Evolutionary conservation across 2,888 invertebrate species (phyloP).

Genomic region (Heteropelma amictum): DNA sequence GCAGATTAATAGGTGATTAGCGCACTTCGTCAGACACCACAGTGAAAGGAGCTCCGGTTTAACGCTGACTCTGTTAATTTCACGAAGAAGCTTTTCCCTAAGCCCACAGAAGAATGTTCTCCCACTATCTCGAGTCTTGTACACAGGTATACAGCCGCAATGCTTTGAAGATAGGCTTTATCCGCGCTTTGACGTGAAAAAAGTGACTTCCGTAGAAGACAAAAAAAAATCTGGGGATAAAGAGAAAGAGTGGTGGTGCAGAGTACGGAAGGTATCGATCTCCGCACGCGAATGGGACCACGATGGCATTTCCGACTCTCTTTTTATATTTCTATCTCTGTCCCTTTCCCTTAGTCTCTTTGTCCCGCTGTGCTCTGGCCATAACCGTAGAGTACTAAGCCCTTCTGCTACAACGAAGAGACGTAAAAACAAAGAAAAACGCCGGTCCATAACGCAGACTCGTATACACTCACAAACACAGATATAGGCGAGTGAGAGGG

Average conservation of each 20-base stretch:
- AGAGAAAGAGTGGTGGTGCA: constrained; percentile 21
- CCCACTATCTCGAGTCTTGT: not conserved
- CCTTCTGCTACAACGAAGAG: constrained; percentile 20
- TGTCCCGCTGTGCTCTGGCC: not conserved
- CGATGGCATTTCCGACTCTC: constrained; percentile 32
- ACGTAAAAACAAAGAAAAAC: constrained; percentile 54
- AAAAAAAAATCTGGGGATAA: constrained; percentile 17
- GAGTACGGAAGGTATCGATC: constrained; percentile 51
- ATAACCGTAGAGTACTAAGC: constrained; percentile 11
- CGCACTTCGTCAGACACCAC: constrained; percentile 65
- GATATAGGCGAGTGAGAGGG: constrained; percentile 21
- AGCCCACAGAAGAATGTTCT: not conserved
- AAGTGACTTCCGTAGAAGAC: constrained; percentile 50
- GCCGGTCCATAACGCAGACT: not conserved
- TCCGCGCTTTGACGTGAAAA: constrained; percentile 40
- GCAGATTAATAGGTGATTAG: constrained; percentile 71
- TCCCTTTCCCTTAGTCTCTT: not conserved
- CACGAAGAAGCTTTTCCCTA: constrained; percentile 3
- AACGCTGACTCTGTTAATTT: constrained; percentile 56
- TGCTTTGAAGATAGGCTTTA: constrained; percentile 10
- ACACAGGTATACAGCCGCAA: not conserved
- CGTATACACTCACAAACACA: not conserved
- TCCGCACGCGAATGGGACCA: constrained; percentile 34
- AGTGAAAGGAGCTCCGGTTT: constrained; percentile 27
- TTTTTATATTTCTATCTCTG: not conserved